Evolutionary conservation across 2,113 vertebrate species (phyloP).

Genomic region (Spea multiplicata): DNA sequence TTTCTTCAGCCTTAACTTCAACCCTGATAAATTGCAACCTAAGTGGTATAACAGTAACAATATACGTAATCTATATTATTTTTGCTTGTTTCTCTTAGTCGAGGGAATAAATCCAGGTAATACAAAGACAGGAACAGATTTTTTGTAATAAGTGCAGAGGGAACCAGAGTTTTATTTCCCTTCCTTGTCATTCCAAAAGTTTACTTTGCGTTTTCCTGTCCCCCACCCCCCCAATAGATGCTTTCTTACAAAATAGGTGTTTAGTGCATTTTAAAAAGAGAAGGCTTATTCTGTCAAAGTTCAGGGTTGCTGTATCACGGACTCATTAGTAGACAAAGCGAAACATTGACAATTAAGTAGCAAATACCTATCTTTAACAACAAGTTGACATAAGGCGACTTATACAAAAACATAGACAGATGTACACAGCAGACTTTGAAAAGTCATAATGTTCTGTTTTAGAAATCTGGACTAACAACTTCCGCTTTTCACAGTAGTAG

Average conservation of each 20-base stretch:
- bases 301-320: background rate
- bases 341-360: too few relatives aligned
- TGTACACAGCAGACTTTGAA: too few relatives aligned
- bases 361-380: too few relatives aligned
- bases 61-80: background rate
- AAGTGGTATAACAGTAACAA: slow-evolving; percentile 5
- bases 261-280: slow-evolving; percentile 18
- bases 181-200: slow-evolving; percentile 32
- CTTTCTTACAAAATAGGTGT: slow-evolving; percentile 18
- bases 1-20: background rate
- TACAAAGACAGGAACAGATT: slow-evolving; percentile 3
- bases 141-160: slow-evolving; percentile 6
- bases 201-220: background rate
- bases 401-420: too few relatives aligned
- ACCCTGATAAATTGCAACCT: slow-evolving; percentile 14
- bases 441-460: too few relatives aligned
- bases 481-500: too few relatives aligned
- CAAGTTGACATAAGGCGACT: too few relatives aligned
- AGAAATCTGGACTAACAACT: too few relatives aligned
- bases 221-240: background rate
- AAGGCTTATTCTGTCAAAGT: background rate
- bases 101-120: background rate
- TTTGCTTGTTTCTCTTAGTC: background rate
- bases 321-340: too few relatives aligned
- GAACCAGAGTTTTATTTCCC: background rate